Conservation (phyloP, 2,797 vertebrate genomes). For the Tauraco hartlaubi region DNA sequence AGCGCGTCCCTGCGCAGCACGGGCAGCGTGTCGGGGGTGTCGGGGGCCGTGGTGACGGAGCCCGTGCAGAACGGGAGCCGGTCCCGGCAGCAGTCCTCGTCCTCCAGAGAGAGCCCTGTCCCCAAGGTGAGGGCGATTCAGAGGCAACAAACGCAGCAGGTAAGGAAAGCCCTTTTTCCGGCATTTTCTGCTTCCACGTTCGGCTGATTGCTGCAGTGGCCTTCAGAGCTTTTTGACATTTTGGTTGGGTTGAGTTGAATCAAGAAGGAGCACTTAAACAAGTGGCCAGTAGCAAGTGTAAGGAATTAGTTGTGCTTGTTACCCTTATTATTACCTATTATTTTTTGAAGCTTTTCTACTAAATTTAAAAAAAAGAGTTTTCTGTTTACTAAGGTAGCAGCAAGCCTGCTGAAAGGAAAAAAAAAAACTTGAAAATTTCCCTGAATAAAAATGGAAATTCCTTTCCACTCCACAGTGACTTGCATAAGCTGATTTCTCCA, state of each 20-base stretch:
- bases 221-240: not conserved
- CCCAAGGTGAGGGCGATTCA: conserved; percentile 83
- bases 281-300: not conserved
- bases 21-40: conserved; percentile 81
- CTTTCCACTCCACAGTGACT: too few relatives aligned
- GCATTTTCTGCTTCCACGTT: not conserved
- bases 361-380: not conserved
- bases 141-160: conserved; percentile 86
- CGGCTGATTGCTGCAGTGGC: not conserved
- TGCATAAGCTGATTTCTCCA: too few relatives aligned
- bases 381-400: not conserved
- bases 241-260: not conserved
- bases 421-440: not conserved
- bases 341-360: not conserved
- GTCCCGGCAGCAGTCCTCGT: conserved; percentile 84
- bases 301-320: not conserved
- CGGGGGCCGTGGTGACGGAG: conserved; percentile 78
- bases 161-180: conserved; percentile 34
- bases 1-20: conserved; percentile 88
- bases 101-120: conserved; percentile 86
- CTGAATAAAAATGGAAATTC: not conserved
- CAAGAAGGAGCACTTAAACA: not conserved
- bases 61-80: conserved; percentile 79
- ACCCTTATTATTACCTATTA: not conserved
- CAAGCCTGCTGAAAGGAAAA: not conserved